phyloP scores from a whole-genome alignment of 1,140 invertebrate genomes.

The Charaxes varanes region DNA sequence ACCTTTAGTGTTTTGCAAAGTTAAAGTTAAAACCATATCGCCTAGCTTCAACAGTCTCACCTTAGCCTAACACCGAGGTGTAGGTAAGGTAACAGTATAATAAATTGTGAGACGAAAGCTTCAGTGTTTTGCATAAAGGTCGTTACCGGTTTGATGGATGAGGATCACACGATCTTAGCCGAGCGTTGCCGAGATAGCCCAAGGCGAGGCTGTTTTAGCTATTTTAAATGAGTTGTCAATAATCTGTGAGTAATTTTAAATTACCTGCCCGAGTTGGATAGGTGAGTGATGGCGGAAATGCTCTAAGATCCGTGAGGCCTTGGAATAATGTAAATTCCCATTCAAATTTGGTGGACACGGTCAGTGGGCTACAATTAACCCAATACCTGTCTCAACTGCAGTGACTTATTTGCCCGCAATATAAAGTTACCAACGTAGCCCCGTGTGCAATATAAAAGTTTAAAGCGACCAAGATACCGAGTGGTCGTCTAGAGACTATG shows the following conservation, averaged over 20 bases:
- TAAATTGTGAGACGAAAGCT: slow-evolving; percentile 19
- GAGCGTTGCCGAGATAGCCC: slow-evolving; percentile 15
- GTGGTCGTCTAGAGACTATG: too few species aligned
- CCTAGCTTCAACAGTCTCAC: background rate
- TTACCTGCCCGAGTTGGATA: slow-evolving; percentile 18
- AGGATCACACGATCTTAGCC: slow-evolving; percentile 36
- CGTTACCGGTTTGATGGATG: slow-evolving; percentile 54
- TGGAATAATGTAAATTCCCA: too few species aligned
- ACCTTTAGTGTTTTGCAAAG: too few species aligned
- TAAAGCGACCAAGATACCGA: too few species aligned
- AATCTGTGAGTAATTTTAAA: slow-evolving; percentile 29
- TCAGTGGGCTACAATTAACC: too few species aligned
- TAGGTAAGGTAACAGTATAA: slow-evolving; percentile 16
- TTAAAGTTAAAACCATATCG: slow-evolving; percentile 1
- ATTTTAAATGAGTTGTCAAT: slow-evolving; percentile 33
- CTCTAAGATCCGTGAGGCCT: slow-evolving; percentile 1
- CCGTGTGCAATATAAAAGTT: too few species aligned
- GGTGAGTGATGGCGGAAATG: slow-evolving; percentile 15
- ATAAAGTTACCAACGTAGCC: too few species aligned
- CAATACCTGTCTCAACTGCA: too few species aligned
- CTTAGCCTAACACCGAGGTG: background rate
- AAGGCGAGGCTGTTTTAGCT: slow-evolving; percentile 29
- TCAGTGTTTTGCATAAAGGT: slow-evolving; percentile 29
- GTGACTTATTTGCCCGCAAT: too few species aligned
- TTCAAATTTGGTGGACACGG: too few species aligned